Conservation (phyloP, 2,797 vertebrate genomes). For the Leptoclinus maculatus region DNA sequence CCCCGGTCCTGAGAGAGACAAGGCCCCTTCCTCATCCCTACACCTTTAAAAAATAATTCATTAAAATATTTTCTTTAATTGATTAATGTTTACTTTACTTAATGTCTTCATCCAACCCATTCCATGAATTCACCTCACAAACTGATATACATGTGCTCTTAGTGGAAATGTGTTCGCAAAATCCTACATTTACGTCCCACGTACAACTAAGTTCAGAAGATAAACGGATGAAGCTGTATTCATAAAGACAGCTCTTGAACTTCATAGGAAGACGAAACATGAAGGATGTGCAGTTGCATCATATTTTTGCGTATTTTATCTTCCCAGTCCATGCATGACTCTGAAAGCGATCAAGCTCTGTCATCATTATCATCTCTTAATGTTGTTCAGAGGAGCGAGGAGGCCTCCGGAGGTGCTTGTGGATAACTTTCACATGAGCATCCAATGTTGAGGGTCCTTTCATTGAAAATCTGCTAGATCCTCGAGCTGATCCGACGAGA, state of each 20-base stretch:
- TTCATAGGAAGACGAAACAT: conserved; percentile 2
- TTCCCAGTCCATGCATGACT: neutral
- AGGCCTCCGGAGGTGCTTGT: conserved; percentile 1
- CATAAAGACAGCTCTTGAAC: neutral
- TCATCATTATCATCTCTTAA: conserved; percentile 14
- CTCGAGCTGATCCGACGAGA: conserved; percentile 11
- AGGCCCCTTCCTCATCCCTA: neutral
- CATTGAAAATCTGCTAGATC: conserved; percentile 15
- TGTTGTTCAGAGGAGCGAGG: neutral
- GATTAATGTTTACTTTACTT: too few relatives aligned
- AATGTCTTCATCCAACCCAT: neutral
- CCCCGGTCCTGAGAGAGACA: neutral
- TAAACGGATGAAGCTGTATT: neutral
- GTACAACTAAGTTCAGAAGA: neutral
- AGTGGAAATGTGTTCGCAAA: too few relatives aligned
- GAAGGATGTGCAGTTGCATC: neutral
- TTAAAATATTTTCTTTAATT: neutral
- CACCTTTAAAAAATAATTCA: neutral
- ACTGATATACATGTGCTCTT: too few relatives aligned
- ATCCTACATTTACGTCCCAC: neutral
- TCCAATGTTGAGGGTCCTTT: conserved; percentile 6
- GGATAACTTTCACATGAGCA: conserved; percentile 4
- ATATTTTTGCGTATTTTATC: neutral
- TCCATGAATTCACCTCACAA: too few relatives aligned
- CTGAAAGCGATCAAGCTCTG: conserved; percentile 3